Percentiles rank a stretch among this genome's conserved stretches.
These are phyloP conservation scores for Seriola quinqueradiata DNA, from an alignment of 2,113 vertebrate genomes.

Conservation along the genomic window DNA sequence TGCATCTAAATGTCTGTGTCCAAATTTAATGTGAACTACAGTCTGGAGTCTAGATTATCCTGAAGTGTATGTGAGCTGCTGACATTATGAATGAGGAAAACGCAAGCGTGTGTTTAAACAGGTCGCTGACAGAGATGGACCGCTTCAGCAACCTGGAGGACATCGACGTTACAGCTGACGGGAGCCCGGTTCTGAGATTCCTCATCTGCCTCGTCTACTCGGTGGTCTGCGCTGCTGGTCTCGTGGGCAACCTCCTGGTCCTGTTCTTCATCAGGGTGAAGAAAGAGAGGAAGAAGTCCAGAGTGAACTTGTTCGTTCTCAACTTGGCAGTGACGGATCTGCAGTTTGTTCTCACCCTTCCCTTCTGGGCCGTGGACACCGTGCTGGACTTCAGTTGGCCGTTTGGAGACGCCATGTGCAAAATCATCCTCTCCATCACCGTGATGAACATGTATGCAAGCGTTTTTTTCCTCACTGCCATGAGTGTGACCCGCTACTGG, in stretches of 20 bases:
- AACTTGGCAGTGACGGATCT: conserved; percentile 82
- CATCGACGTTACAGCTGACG: conserved; percentile 77
- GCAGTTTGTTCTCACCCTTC: conserved; percentile 84
- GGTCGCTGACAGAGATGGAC: conserved; percentile 51
- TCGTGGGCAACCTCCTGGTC: conserved; percentile 81
- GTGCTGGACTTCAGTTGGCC: conserved; percentile 86
- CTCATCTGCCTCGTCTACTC: conserved; percentile 81
- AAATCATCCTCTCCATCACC: conserved; percentile 81
- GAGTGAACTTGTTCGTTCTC: conserved; percentile 82
- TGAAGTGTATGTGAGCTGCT: background rate
- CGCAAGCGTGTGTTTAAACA: conserved; percentile 66
- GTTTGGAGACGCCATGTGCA: conserved; percentile 85
- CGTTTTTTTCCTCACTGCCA: conserved; percentile 84
- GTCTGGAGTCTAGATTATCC: background rate
- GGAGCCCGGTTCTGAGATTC: conserved; percentile 72
- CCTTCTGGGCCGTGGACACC: conserved; percentile 86
- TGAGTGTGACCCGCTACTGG: conserved; percentile 85
- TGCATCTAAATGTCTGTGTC: background rate
- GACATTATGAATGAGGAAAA: conserved; percentile 60
- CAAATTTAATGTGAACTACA: background rate
- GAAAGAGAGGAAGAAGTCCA: conserved; percentile 71
- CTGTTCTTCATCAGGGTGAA: conserved; percentile 79
- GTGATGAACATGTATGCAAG: conserved; percentile 87
- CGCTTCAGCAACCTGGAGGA: conserved; percentile 75
- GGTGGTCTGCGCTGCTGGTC: conserved; percentile 77